Evolutionary conservation across 1,140 invertebrate genomes (phyloP).

Genomic region (Drosophila willistoni): DNA sequence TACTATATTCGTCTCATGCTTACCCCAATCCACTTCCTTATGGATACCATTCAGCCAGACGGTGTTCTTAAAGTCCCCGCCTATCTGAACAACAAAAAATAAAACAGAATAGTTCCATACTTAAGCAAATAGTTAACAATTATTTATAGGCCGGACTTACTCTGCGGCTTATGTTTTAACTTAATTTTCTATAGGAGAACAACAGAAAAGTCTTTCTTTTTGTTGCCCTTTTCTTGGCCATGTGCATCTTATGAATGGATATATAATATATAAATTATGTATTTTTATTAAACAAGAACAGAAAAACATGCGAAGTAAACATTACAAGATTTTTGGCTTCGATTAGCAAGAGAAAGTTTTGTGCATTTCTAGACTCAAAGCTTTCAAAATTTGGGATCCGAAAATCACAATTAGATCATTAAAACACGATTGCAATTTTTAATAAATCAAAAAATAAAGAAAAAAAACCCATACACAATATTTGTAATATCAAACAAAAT

Average conservation of each 20-base stretch:
- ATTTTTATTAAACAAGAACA: slow-evolving; percentile 72
- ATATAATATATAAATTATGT: slow-evolving; percentile 56
- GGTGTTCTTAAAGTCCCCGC: slow-evolving; percentile 50
- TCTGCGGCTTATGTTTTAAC: slow-evolving; percentile 60
- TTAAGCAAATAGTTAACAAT: slow-evolving; percentile 38
- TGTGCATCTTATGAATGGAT: slow-evolving; percentile 76
- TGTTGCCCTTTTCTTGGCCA: slow-evolving; percentile 64
- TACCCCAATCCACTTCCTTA: slow-evolving; percentile 18
- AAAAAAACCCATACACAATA: slow-evolving; percentile 66
- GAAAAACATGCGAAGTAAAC: slow-evolving; percentile 19
- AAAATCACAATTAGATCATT: slow-evolving; percentile 57
- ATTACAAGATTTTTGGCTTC: slow-evolving; percentile 76
- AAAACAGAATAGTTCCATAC: slow-evolving; percentile 18
- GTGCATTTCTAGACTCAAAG: slow-evolving; percentile 76
- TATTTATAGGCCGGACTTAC: slow-evolving; percentile 43
- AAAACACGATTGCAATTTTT: slow-evolving; percentile 69
- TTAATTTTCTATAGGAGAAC: slow-evolving; percentile 37
- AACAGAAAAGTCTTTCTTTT: slow-evolving; percentile 26
- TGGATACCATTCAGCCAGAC: slow-evolving; percentile 62
- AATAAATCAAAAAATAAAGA: slow-evolving; percentile 77
- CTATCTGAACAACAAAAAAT: neutral
- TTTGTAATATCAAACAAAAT: slow-evolving; percentile 67
- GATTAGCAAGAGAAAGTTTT: slow-evolving; percentile 71
- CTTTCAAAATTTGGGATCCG: slow-evolving; percentile 63
- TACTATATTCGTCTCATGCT: no score